Evolutionary conservation across 23 tunicate genomes (phyloP).

Genomic region (Styela clava): DNA sequence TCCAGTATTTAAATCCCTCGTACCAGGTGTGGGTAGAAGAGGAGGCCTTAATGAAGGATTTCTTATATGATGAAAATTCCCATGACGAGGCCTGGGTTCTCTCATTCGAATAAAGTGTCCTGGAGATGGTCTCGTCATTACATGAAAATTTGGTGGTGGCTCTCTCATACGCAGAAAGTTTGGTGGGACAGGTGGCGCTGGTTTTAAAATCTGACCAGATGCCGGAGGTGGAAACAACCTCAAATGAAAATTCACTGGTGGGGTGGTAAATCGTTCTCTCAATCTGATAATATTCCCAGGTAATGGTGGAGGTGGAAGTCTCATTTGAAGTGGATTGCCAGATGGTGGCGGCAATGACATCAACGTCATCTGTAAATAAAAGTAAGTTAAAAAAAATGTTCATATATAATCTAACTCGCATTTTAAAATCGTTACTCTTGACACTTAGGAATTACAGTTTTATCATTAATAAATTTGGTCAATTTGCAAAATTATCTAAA

Average conservation of each 20-base stretch:
- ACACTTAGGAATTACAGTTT: no score
- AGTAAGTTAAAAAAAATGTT: no score
- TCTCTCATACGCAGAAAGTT: background rate
- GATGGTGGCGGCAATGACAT: background rate
- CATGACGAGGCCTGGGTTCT: background rate
- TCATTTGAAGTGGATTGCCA: background rate
- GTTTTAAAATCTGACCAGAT: background rate
- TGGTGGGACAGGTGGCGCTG: background rate
- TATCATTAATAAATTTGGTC: no score
- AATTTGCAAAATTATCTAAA: no score
- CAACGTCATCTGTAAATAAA: no score
- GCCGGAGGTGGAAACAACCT: background rate
- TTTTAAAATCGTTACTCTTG: no score
- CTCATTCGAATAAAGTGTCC: background rate
- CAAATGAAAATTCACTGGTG: background rate
- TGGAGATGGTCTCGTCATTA: background rate
- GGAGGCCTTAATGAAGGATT: no score
- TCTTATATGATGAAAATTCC: background rate
- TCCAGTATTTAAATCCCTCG: background rate
- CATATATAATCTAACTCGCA: no score
- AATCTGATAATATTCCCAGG: background rate
- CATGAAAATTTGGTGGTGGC: background rate
- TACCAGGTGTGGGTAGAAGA: background rate
- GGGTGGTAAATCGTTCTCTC: no score
- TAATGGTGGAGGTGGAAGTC: background rate